phyloP scores from a whole-genome alignment of 2,113 vertebrate genomes.

The Cynopterus brachyotis region DNA sequence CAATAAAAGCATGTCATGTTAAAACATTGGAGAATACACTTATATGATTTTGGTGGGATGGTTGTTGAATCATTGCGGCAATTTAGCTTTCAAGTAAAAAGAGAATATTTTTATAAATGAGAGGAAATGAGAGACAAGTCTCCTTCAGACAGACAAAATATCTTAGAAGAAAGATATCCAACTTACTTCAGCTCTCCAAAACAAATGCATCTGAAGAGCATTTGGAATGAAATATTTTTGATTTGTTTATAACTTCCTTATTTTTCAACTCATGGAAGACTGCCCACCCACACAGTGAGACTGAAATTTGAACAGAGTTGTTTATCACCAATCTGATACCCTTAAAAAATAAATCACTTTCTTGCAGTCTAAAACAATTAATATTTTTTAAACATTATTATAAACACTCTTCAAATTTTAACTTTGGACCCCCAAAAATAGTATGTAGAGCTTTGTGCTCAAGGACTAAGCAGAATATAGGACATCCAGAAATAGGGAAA shows the following conservation, averaged over 20 bases:
- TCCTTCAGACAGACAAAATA: conserved; percentile 46
- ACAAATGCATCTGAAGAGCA: conserved; percentile 60
- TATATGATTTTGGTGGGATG: neutral
- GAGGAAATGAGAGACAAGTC: neutral
- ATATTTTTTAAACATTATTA: conserved; percentile 38
- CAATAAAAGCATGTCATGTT: neutral
- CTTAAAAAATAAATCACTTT: neutral
- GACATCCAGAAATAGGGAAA: neutral
- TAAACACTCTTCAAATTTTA: conserved; percentile 33
- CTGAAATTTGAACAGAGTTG: conserved; percentile 57
- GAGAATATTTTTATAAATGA: conserved; percentile 51
- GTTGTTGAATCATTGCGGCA: neutral
- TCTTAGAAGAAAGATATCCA: conserved; percentile 44
- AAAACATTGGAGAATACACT: neutral
- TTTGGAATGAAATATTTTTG: conserved; percentile 69
- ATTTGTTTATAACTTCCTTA: conserved; percentile 72
- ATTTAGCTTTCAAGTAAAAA: conserved; percentile 49
- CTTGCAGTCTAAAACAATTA: conserved; percentile 18
- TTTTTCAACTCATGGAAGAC: conserved; percentile 59
- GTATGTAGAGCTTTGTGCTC: neutral
- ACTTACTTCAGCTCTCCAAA: conserved; percentile 48
- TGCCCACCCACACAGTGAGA: conserved; percentile 64
- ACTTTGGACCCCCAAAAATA: neutral
- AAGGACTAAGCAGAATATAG: neutral
- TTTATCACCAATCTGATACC: conserved; percentile 49